Evolutionary conservation across 2,888 invertebrate genomes (phyloP).

Genomic region (Dusona sp.): DNA sequence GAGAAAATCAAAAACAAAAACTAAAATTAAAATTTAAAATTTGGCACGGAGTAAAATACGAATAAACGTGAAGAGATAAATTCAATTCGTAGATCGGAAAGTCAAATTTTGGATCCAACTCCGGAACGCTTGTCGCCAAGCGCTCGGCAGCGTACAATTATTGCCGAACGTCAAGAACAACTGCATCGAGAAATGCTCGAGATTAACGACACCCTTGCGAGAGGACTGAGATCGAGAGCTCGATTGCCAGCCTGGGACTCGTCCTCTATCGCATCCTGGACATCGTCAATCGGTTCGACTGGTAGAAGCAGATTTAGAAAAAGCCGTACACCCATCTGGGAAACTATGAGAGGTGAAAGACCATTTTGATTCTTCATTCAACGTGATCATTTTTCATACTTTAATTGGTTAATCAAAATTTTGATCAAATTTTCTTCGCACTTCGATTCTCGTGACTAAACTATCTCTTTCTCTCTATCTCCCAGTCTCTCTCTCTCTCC

Average conservation of each 20-base stretch:
- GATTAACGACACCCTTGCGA: constrained; percentile 79
- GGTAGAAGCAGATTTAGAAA: constrained; percentile 74
- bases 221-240: constrained; percentile 75
- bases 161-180: constrained; percentile 77
- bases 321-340: constrained; percentile 74
- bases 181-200: constrained; percentile 78
- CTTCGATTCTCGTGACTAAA: not conserved
- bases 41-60: not conserved
- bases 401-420: not conserved
- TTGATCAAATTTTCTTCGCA: not conserved
- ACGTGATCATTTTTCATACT: not conserved
- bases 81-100: constrained; percentile 74
- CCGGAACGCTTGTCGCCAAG: constrained; percentile 70
- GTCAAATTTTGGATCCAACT: constrained; percentile 71
- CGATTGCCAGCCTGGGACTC: constrained; percentile 78
- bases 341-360: constrained; percentile 74
- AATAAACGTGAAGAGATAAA: not conserved
- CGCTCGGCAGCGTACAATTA: constrained; percentile 73
- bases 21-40: not conserved
- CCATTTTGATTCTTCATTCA: not conserved
- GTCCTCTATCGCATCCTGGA: constrained; percentile 77
- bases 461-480: too few species aligned
- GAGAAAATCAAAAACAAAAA: too few species aligned
- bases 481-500: too few species aligned
- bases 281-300: constrained; percentile 76